These are phyloP conservation scores for Subacronicta megacephala DNA, from an alignment of 2,888 invertebrate genomes.

Conservation along the genomic window DNA sequence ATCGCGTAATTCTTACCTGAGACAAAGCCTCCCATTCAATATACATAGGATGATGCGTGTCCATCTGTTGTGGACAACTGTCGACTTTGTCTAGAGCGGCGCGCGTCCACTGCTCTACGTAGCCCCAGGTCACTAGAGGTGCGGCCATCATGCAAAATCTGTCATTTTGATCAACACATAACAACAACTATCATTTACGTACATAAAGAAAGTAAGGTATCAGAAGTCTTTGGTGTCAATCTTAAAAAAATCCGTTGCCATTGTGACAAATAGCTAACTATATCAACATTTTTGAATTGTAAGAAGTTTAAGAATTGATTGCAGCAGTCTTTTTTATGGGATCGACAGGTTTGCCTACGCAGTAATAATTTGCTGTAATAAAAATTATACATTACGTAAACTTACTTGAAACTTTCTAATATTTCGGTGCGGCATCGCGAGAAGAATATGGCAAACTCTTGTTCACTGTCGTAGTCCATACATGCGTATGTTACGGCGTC, in stretches of 20 bases:
- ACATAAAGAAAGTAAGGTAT: background rate
- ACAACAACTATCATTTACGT: too few relatives aligned
- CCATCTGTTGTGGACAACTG: constrained; percentile 76
- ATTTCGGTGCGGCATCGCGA: constrained; percentile 95
- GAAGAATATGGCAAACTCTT: constrained; percentile 96
- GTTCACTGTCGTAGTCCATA: constrained; percentile 97
- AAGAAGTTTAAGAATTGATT: too few relatives aligned
- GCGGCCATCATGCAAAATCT: constrained; percentile 94
- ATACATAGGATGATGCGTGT: constrained; percentile 91
- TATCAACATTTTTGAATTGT: too few relatives aligned
- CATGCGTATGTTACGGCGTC: constrained; percentile 92
- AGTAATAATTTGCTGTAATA: too few relatives aligned
- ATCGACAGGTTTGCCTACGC: too few relatives aligned
- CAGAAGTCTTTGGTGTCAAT: too few relatives aligned
- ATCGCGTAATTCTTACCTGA: constrained; percentile 71
- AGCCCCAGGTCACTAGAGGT: constrained; percentile 95
- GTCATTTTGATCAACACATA: constrained; percentile 10
- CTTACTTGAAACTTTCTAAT: constrained; percentile 92
- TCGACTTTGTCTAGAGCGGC: constrained; percentile 92
- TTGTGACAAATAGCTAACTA: too few relatives aligned
- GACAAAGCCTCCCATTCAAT: constrained; percentile 96
- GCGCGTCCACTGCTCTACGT: constrained; percentile 95
- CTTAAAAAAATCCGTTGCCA: too few relatives aligned
- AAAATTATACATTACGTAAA: background rate
- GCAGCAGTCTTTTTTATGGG: too few relatives aligned